Evolutionary conservation across 2,113 vertebrate species (phyloP).

Genomic region (Callocephalon fimbriatum): DNA sequence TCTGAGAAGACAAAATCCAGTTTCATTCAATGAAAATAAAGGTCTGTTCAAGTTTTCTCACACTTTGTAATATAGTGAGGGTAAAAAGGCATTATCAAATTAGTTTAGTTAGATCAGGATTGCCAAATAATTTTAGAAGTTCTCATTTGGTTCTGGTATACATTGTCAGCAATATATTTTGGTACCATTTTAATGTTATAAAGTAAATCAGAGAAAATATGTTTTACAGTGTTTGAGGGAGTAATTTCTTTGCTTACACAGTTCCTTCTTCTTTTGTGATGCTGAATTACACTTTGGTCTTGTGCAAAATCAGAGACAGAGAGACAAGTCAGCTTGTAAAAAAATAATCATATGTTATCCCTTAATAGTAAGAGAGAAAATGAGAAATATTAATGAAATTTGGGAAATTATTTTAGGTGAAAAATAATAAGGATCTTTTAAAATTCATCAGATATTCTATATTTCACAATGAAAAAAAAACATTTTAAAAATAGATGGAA

Average conservation of each 20-base stretch:
- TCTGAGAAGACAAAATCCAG: background rate
- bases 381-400: background rate
- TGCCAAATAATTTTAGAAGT: background rate
- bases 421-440: background rate
- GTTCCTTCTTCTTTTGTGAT: background rate
- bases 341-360: background rate
- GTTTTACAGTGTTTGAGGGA: background rate
- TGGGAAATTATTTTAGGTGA: background rate
- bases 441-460: background rate
- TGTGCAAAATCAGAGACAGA: background rate
- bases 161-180: background rate
- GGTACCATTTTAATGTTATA: background rate
- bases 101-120: background rate
- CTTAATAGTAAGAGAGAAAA: background rate
- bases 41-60: background rate
- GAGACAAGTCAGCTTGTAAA: background rate
- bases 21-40: background rate
- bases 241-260: background rate
- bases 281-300: background rate
- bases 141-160: background rate
- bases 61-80: background rate
- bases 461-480: background rate
- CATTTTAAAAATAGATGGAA: background rate
- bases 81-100: background rate
- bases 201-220: background rate